A percentile compares a stretch with the other conserved stretches of the same genome.
These are phyloP conservation scores for Percopsis transmontana DNA, from an alignment of 2,113 vertebrate species.

Conservation along the genomic window DNA sequence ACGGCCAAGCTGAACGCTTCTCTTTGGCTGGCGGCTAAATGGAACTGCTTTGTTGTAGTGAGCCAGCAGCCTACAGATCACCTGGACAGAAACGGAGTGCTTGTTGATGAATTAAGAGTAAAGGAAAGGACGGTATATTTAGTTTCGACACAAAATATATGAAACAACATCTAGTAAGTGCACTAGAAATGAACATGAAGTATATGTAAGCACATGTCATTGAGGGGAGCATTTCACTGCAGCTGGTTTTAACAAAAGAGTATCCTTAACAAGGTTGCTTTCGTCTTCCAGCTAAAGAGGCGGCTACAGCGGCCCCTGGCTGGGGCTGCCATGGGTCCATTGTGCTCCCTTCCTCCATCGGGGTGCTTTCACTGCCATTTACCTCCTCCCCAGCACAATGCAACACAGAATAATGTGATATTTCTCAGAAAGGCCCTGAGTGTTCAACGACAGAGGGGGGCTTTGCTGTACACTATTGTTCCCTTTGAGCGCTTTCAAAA, in stretches of 20 bases:
- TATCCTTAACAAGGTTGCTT: conserved; percentile 39
- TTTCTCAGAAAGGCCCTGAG: conserved; percentile 63
- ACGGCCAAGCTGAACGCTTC: conserved; percentile 46
- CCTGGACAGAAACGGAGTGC: conserved; percentile 2
- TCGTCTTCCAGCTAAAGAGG: conserved; percentile 42
- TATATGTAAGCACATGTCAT: conserved; percentile 13
- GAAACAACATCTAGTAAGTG: conserved; percentile 4
- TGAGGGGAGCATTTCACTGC: conserved; percentile 21
- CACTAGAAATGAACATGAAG: conserved; percentile 8
- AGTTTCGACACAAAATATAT: background rate
- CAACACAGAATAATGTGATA: conserved; percentile 61
- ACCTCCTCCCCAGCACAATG: conserved; percentile 56
- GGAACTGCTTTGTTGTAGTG: conserved; percentile 20
- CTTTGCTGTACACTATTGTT: conserved; percentile 57
- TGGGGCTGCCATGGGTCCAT: conserved; percentile 57
- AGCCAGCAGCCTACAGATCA: conserved; percentile 7
- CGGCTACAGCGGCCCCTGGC: conserved; percentile 54
- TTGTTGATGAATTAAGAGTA: background rate
- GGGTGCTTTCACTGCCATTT: conserved; percentile 68
- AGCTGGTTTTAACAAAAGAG: conserved; percentile 24
- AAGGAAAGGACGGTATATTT: background rate
- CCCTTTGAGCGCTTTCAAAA: conserved; percentile 60
- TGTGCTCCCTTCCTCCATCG: conserved; percentile 61
- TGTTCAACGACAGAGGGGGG: conserved; percentile 57
- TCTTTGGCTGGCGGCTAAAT: conserved; percentile 46